These are phyloP conservation scores for Nymphalis c-album DNA, from an alignment of 2,888 invertebrate genomes.

Conservation along the genomic window DNA sequence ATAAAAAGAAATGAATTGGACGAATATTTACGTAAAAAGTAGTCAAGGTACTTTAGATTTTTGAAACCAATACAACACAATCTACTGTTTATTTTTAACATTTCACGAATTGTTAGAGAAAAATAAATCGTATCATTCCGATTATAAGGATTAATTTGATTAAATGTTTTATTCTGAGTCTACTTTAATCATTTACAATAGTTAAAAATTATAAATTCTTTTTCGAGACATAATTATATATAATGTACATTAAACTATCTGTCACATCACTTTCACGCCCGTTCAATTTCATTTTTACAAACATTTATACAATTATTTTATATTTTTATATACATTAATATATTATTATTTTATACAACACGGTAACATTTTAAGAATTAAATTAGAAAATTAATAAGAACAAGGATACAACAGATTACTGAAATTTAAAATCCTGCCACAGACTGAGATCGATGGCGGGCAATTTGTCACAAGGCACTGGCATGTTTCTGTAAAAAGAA, in stretches of 20 bases:
- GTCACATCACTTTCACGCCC: background rate
- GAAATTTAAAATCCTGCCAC: slow-evolving; percentile 70
- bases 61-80: too few species aligned
- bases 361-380: slow-evolving; percentile 9
- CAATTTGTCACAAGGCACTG: slow-evolving; percentile 76
- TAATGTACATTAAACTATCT: background rate
- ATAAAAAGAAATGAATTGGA: too few species aligned
- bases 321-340: background rate
- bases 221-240: background rate
- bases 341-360: slow-evolving; percentile 4
- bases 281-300: background rate
- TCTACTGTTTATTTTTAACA: too few species aligned
- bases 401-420: slow-evolving; percentile 9
- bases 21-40: too few species aligned
- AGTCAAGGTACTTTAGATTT: too few species aligned
- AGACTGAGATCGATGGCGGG: slow-evolving; percentile 73
- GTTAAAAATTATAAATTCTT: background rate
- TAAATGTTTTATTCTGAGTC: too few species aligned
- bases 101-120: too few species aligned
- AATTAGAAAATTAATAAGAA: background rate
- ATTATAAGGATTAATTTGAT: too few species aligned
- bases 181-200: too few species aligned
- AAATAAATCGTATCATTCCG: too few species aligned
- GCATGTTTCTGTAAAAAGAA: slow-evolving; percentile 72
- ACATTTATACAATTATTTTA: slow-evolving; percentile 5